These are phyloP conservation scores for Carettochelys insculpta DNA, from an alignment of 2,113 vertebrate species.

Conservation along the genomic window DNA sequence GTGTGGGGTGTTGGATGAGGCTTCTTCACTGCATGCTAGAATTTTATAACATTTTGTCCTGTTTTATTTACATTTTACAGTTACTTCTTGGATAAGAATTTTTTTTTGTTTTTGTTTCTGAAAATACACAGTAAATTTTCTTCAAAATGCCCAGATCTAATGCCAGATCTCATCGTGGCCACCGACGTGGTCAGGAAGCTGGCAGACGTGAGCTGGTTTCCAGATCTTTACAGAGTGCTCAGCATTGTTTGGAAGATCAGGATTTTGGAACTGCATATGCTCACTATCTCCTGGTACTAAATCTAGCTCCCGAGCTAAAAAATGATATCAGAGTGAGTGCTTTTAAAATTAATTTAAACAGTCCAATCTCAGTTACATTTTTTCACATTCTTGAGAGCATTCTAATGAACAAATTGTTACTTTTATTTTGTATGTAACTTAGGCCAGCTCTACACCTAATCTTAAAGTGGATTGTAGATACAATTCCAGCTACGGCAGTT, in stretches of 20 bases:
- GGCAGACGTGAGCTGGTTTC: slow-evolving; percentile 87
- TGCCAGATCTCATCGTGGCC: slow-evolving; percentile 61
- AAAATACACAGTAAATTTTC: accelerated
- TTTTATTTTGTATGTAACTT: background rate
- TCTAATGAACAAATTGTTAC: accelerated
- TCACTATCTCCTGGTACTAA: slow-evolving; percentile 93
- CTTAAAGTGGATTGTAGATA: too few species aligned
- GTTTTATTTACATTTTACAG: background rate
- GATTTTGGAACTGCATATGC: slow-evolving; percentile 96
- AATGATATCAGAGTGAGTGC: slow-evolving; percentile 76
- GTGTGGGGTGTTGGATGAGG: accelerated
- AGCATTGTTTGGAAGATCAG: slow-evolving; percentile 87
- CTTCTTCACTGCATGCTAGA: background rate
- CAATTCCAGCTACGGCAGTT: too few species aligned
- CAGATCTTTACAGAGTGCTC: slow-evolving; percentile 90
- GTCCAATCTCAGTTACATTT: background rate
- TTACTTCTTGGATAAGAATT: background rate
- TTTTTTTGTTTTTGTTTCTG: background rate
- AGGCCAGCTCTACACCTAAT: too few species aligned
- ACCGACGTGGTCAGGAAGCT: slow-evolving; percentile 75
- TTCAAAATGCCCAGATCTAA: slow-evolving; percentile 73
- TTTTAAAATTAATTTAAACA: background rate
- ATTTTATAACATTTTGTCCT: background rate
- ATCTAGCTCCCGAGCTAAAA: slow-evolving; percentile 90
- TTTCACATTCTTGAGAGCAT: background rate